Base-by-base conservation (phyloP, 1,140 invertebrate genomes). In the Papilio polyxenes region DNA sequence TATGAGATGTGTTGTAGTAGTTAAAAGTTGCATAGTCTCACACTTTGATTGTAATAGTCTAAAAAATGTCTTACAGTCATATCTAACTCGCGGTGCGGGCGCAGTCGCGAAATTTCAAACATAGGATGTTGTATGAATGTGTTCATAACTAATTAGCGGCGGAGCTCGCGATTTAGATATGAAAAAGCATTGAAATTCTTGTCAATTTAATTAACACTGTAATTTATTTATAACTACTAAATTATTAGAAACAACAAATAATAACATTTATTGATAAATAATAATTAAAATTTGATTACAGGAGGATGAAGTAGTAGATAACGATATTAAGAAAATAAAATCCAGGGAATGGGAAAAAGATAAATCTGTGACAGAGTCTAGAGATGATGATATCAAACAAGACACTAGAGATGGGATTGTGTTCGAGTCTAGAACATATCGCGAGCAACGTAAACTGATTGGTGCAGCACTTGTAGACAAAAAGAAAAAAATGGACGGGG, bases 321-420 rank as follows among this genome's bases (percentile, higher is more conserved):
- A 88, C 86, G 92, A 95, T 83, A 86, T 93, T n/a, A 94, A 94
- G 75, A 95, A 94, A 87, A 94, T 94, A 37, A 95, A 95, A 87
- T 86, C 92, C 15, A 89, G 92, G 79, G 94, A 95, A 79, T 92
- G 90, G 89, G 94, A 95, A 69, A 95, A 92, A 84, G 91, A 95
- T 9, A 95, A 93, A 85, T 91, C 93, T 23, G 62, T 40, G 8
- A 84, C 84, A 82, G 86, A 89, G 11, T 85, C 92, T 82, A 93
- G 91, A 85, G 95, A 95, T 81, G 95, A 95, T 59, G 88, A 95
- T 9, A 85, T 93, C 10, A 95, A 86, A 82, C 83, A 81, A 31
- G 89, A 89, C n/a, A 85, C 65, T 76, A 89, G 91, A 85, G 92
- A 92, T 83, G 90, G 87, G 51, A 87, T 86, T 77, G 85, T 93